Conservation (phyloP, 2,888 invertebrate species). For the Epistrophella euchroma region DNA sequence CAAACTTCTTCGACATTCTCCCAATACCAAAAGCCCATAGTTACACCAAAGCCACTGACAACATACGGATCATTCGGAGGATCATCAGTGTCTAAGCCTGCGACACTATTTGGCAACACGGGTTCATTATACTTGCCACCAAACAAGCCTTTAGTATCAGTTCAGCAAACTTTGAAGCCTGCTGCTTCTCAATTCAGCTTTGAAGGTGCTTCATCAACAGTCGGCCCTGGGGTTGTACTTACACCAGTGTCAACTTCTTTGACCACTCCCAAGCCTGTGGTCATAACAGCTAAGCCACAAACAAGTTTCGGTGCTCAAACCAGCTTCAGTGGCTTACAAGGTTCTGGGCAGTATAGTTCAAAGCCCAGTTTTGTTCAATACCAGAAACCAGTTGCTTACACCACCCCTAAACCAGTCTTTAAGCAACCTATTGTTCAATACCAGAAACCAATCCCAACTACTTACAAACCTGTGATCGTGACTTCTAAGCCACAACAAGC, state of each 20-base stretch:
- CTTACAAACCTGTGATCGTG: neutral
- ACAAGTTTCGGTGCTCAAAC: neutral
- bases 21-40: conserved; percentile 1
- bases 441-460: conserved; percentile 10
- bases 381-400: neutral
- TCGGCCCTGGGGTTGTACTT: neutral
- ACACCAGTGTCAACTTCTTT: neutral
- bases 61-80: neutral
- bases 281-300: conserved; percentile 5
- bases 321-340: conserved; percentile 1
- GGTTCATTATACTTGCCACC: conserved; percentile 5
- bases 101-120: neutral
- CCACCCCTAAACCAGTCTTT: conserved; percentile 1
- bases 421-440: conserved; percentile 28
- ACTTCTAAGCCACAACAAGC: neutral
- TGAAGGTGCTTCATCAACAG: neutral
- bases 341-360: neutral
- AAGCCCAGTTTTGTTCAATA: conserved; percentile 12
- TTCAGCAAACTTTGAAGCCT: neutral
- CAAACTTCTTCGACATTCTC: neutral
- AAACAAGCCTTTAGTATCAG: neutral
- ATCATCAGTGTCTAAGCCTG: neutral
- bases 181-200: neutral
- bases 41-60: neutral
- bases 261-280: neutral